Conservation (phyloP, 2,113 vertebrate species). For the Engraulis encrasicolus region DNA sequence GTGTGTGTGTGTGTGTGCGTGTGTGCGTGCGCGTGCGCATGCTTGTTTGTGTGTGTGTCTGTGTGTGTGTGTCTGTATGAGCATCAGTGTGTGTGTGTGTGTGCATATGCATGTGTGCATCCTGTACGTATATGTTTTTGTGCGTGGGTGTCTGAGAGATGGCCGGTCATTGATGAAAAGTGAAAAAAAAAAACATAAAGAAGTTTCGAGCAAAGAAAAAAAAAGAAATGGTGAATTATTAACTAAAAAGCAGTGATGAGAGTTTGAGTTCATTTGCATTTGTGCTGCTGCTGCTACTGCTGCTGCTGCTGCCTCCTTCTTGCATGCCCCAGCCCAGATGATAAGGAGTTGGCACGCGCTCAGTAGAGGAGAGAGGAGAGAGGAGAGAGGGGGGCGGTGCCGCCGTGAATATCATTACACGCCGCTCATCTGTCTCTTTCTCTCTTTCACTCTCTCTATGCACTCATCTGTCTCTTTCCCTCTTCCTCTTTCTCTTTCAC, state of each 20-base stretch:
- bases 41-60: too few species aligned
- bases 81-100: too few species aligned
- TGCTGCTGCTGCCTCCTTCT: not conserved
- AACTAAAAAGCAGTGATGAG: constrained; percentile 20
- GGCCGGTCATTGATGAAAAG: not conserved
- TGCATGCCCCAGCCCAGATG: constrained; percentile 11
- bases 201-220: constrained; percentile 1
- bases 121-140: too few species aligned
- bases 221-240: constrained; percentile 25
- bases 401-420: constrained; percentile 21
- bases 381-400: constrained; percentile 7
- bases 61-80: too few species aligned
- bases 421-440: constrained; percentile 17
- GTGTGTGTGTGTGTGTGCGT: too few species aligned
- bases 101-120: not conserved
- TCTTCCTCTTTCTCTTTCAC: not conserved
- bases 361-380: constrained; percentile 7
- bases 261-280: constrained; percentile 10
- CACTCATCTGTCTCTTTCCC: constrained; percentile 6
- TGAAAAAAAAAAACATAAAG: not conserved
- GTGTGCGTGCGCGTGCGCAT: too few species aligned
- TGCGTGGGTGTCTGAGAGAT: not conserved
- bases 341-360: constrained; percentile 17
- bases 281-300: too few species aligned
- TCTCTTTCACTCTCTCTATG: not conserved